Evolutionary conservation across 2,888 invertebrate species (phyloP).

Genomic region (Neoaliturus tenellus): DNA sequence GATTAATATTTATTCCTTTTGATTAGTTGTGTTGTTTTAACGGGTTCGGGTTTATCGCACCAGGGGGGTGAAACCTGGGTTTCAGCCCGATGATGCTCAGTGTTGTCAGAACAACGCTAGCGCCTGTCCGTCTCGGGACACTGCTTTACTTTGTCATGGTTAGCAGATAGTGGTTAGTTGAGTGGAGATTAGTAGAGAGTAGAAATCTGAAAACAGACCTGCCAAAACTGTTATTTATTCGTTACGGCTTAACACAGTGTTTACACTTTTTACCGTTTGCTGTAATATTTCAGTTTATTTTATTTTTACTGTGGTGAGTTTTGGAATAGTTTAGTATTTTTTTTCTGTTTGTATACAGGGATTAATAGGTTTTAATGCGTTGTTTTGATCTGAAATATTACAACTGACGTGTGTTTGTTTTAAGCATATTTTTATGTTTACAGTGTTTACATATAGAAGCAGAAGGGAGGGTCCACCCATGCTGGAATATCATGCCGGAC

Average conservation of each 20-base stretch:
- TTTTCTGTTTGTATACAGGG: not conserved
- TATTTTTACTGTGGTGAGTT: not conserved
- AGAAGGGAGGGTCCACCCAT: not conserved
- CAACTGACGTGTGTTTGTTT: slow-evolving; percentile 39
- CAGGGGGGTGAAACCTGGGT: slow-evolving; percentile 17
- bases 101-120: slow-evolving; percentile 37
- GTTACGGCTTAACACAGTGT: not conserved
- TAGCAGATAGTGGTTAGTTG: not conserved
- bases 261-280: slow-evolving; percentile 13
- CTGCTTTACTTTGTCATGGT: too few relatives aligned
- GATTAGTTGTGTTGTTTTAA: slow-evolving; percentile 29
- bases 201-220: slow-evolving; percentile 25
- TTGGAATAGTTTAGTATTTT: not conserved
- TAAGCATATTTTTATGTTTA: slow-evolving; percentile 24
- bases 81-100: slow-evolving; percentile 1
- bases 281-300: slow-evolving; percentile 47
- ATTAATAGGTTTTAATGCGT: not conserved
- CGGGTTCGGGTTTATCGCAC: slow-evolving; percentile 46
- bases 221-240: slow-evolving; percentile 23
- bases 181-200: slow-evolving; percentile 18
- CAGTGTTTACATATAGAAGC: slow-evolving; percentile 21
- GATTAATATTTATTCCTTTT: slow-evolving; percentile 14
- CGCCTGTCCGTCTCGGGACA: slow-evolving; percentile 28
- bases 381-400: slow-evolving; percentile 43
- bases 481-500: slow-evolving; percentile 18